Conservation (phyloP, 2,113 vertebrate species). For the Panthera tigris region DNA sequence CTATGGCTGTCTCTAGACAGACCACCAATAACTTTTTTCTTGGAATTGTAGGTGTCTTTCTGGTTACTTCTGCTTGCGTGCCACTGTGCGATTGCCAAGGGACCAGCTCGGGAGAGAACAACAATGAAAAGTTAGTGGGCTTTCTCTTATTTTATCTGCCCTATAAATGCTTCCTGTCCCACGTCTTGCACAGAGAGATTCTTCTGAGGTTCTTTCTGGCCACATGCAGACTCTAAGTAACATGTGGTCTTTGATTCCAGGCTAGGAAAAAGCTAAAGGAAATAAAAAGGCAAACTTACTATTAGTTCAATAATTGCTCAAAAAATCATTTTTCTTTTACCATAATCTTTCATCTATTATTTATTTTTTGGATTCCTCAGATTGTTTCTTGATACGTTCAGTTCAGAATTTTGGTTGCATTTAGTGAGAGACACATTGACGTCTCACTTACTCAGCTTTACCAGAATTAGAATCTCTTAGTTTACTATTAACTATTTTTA, state of each 20-base stretch:
- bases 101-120: background rate
- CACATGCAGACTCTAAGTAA: background rate
- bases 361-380: background rate
- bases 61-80: background rate
- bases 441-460: background rate
- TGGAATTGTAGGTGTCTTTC: background rate
- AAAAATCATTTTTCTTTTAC: background rate
- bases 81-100: rapidly evolving
- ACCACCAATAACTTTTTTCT: too few relatives aligned
- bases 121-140: background rate
- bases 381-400: background rate
- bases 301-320: background rate
- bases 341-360: background rate
- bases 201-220: background rate
- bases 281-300: background rate
- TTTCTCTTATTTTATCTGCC: background rate
- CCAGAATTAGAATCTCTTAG: background rate
- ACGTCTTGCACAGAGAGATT: background rate
- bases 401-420: background rate
- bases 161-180: background rate
- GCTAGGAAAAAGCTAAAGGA: background rate
- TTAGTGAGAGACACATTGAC: background rate
- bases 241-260: background rate
- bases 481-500: background rate
- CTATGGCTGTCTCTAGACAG: background rate